Base-by-base conservation (phyloP, 1,140 invertebrate genomes). In the Sycophaga agraensis region DNA sequence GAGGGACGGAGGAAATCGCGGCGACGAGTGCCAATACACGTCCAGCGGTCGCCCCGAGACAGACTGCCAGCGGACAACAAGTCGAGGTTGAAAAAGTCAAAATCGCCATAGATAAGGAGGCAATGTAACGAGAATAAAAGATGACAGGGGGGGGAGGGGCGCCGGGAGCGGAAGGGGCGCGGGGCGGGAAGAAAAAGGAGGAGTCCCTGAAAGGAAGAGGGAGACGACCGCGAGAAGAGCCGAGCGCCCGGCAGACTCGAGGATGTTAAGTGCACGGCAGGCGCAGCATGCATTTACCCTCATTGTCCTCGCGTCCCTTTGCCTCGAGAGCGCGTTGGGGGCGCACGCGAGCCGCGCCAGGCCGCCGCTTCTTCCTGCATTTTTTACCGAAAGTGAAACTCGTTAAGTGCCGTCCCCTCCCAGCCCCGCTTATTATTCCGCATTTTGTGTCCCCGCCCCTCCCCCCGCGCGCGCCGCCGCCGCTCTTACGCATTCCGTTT, bases 301-400 rank as follows among this genome's bases (percentile, higher is more conserved):
- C 55, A 55, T 63, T 45, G 56, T 45, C 28, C 46, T 56, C 50
- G 39, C 53, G 46, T 50, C 50, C 34, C 51, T 59, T 49, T 49
- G 35, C 49, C 50, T 54, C 45, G 45, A 39, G 34, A 48, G 19
- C 22, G 12, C 3, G 22, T 2, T 24, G 7, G 14, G 24, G 26
- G 34, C 35, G 24, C 26, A n/a, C 48, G 37, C 28, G 5, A 31
- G 4, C 28, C 28, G 4, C 28, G 11, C 28, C 4, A 6, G 5
- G 28, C 28, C 28, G 4, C 11, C 28, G 28, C 48, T 59, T 14
- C 50, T 49, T 62, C 28, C 19, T 63, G 60, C 45, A 63, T 63
- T 63, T 63, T 63, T 63, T 56, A 63, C 46, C 53, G 53, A 56
- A 54, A 63, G 60, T 50, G 45, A 63, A 63, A 63, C 60, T 63